These are phyloP conservation scores for Chitala chitala DNA, from an alignment of 2,113 vertebrate genomes.

Conservation along the genomic window DNA sequence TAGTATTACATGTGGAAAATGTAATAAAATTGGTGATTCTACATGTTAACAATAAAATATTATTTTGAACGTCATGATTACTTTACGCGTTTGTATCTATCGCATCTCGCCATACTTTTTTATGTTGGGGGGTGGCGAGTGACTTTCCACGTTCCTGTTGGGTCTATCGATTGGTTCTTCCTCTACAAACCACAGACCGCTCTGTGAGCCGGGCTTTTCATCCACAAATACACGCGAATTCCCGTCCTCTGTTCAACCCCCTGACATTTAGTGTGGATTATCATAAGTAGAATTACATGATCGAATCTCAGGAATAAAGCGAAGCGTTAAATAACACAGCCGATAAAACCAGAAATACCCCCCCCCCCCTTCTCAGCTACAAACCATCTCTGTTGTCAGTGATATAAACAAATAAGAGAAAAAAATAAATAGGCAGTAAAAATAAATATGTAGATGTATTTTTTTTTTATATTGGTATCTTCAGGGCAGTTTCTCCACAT, in stretches of 20 bases:
- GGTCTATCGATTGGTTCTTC: background rate
- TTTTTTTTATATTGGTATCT: background rate
- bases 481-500: background rate
- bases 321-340: background rate
- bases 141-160: no score
- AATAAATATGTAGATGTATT: constrained; percentile 1
- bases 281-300: background rate
- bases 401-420: background rate
- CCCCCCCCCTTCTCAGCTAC: background rate
- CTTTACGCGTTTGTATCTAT: no score
- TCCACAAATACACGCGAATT: background rate
- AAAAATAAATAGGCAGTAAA: no score
- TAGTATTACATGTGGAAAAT: no score
- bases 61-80: no score
- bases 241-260: background rate
- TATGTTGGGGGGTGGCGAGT: no score
- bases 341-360: background rate
- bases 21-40: no score
- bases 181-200: background rate
- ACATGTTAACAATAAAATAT: no score
- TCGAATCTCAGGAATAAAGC: background rate
- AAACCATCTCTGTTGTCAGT: background rate
- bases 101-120: no score
- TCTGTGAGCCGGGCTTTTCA: background rate
- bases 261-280: background rate